phyloP scores from a whole-genome alignment of 1,140 invertebrate genomes.

The Cotesia chilonis region DNA sequence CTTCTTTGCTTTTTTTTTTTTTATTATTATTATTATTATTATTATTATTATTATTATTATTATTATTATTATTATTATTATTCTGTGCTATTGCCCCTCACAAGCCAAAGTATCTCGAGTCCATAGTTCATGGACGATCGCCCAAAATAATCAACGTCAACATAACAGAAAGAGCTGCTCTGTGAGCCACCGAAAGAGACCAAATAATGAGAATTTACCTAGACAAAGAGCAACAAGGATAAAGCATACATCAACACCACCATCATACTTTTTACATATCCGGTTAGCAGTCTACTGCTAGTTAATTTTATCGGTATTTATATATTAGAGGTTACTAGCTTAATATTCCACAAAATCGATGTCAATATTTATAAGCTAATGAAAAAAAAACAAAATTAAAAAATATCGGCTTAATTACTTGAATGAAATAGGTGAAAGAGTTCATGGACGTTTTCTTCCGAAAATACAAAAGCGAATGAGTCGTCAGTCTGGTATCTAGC shows the following conservation, averaged over 20 bases:
- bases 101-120: conserved; percentile 6
- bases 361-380: no score
- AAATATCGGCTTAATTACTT: not conserved
- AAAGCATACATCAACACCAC: no score
- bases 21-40: no score
- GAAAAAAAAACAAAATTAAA: not conserved
- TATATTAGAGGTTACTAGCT: no score
- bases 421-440: not conserved
- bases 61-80: not conserved
- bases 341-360: no score
- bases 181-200: no score
- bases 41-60: not conserved
- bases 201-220: no score
- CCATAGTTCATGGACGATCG: conserved; percentile 14
- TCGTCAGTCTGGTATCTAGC: conserved; percentile 16
- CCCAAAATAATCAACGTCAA: conserved; percentile 14
- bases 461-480: conserved; percentile 24
- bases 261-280: no score
- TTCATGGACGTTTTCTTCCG: conserved; percentile 24
- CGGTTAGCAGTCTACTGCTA: no score
- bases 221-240: no score
- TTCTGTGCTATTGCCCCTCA: conserved; percentile 14
- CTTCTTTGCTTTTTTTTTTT: not conserved
- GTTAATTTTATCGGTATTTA: no score
- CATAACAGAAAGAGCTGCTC: no score